Percentiles rank a stretch among this genome's conserved stretches.
Conservation (phyloP, 2,797 vertebrate species). For the Thunnus albacares region DNA sequence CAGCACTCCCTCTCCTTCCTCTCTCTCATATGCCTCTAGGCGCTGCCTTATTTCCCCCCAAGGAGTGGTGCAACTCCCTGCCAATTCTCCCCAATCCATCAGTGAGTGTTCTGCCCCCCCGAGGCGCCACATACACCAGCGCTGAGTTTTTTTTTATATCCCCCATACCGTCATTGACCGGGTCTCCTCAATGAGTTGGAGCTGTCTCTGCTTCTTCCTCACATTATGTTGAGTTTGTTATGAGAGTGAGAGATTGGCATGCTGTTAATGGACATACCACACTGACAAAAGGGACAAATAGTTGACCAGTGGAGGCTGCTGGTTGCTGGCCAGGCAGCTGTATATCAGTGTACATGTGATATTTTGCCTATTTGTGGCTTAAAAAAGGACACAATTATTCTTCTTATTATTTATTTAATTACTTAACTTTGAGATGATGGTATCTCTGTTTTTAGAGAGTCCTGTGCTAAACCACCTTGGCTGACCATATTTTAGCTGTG, state of each 20-base stretch:
- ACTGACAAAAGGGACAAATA: neutral
- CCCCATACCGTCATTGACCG: conserved; percentile 13
- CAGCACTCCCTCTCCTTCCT: neutral
- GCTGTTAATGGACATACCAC: neutral
- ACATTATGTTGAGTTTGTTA: conserved; percentile 12
- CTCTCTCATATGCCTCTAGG: conserved; percentile 57
- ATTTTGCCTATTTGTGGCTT: neutral
- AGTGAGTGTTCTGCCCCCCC: conserved; percentile 37
- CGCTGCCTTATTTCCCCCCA: conserved; percentile 57
- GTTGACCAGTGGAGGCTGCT: neutral
- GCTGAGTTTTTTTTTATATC: neutral
- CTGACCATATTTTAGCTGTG: neutral
- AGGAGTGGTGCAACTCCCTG: conserved; percentile 73
- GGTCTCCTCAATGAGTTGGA: neutral
- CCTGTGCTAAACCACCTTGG: too few species aligned
- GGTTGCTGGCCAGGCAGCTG: neutral
- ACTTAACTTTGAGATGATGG: neutral
- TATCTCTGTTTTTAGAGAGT: too few species aligned
- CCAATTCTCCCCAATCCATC: conserved; percentile 74
- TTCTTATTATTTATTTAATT: neutral
- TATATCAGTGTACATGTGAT: neutral
- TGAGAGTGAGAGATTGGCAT: neutral
- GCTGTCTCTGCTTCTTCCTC: conserved; percentile 7
- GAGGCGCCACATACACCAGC: neutral
- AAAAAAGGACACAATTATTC: neutral